These are phyloP conservation scores for Mythimna impura DNA, from an alignment of 2,888 invertebrate genomes.

Conservation along the genomic window DNA sequence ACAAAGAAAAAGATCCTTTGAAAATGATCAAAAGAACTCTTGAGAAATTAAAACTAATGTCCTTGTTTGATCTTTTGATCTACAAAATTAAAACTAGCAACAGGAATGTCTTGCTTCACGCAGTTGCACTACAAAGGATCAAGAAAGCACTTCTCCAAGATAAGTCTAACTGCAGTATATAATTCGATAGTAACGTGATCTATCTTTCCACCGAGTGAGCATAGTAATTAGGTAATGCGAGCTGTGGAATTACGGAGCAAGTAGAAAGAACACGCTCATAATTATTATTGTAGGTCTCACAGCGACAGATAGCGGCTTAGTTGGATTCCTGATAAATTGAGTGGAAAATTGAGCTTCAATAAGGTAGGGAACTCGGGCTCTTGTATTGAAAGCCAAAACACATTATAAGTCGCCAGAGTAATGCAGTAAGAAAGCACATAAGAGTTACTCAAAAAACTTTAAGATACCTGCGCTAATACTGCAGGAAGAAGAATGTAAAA, in stretches of 20 bases:
- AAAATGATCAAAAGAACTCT: conserved; percentile 20
- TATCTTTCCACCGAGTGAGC: conserved; percentile 67
- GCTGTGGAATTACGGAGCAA: conserved; percentile 35
- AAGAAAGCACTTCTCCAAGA: conserved; percentile 52
- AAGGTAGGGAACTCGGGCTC: not conserved
- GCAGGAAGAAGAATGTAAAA: not conserved
- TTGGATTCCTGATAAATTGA: conserved; percentile 24
- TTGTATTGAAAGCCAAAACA: not conserved
- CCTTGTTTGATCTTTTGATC: conserved; percentile 19
- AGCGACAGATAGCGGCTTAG: conserved; percentile 27
- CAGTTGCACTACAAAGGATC: conserved; percentile 41
- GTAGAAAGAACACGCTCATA: conserved; percentile 44
- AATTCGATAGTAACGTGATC: conserved; percentile 61
- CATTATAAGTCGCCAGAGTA: not conserved
- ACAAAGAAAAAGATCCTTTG: conserved; percentile 7
- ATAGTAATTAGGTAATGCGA: conserved; percentile 62
- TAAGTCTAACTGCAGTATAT: conserved; percentile 53
- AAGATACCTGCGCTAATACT: not conserved
- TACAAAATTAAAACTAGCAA: conserved; percentile 15
- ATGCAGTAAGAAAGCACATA: not conserved
- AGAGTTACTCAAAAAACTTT: not conserved
- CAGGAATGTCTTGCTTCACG: conserved; percentile 26
- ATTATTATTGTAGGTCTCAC: conserved; percentile 32
- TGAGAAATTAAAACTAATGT: conserved; percentile 15
- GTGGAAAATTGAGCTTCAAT: conserved; percentile 7